Percentiles rank a stretch among this genome's conserved stretches.
Evolutionary conservation across 2,797 vertebrate species (phyloP).

Genomic region (Linurgus olivaceus): DNA sequence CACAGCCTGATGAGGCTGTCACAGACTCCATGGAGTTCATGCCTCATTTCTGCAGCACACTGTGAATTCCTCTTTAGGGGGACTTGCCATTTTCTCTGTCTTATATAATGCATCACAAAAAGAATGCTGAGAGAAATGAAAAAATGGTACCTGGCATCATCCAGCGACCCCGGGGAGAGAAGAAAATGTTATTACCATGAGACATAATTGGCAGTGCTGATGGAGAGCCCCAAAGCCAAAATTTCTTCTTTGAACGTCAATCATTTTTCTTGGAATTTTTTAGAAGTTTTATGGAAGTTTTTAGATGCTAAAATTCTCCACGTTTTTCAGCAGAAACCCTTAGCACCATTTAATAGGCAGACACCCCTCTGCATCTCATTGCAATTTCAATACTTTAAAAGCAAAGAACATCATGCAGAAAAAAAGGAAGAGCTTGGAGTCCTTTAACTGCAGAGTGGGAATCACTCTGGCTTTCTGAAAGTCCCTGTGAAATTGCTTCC

Average conservation of each 20-base stretch:
- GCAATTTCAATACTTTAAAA: neutral
- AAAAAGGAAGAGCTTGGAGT: neutral
- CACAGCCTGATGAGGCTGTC: slow-evolving; percentile 29
- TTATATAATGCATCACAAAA: slow-evolving; percentile 21
- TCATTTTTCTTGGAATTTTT: neutral
- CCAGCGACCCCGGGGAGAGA: neutral
- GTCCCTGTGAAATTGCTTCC: neutral
- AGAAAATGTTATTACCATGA: neutral
- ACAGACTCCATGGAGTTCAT: neutral
- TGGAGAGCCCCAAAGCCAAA: neutral
- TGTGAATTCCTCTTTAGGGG: neutral
- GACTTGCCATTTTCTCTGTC: neutral
- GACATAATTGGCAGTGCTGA: neutral
- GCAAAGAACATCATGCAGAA: neutral
- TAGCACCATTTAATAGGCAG: neutral
- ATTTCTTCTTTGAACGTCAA: neutral
- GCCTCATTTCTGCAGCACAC: neutral
- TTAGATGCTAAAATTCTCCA: neutral
- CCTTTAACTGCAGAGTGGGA: neutral
- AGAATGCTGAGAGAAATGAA: neutral
- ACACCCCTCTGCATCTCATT: neutral
- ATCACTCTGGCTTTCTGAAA: neutral
- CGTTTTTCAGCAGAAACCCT: neutral
- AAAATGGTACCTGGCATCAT: neutral
- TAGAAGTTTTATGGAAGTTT: neutral